Conservation (phyloP, 2,888 invertebrate genomes). For the Hydraecia micacea region DNA sequence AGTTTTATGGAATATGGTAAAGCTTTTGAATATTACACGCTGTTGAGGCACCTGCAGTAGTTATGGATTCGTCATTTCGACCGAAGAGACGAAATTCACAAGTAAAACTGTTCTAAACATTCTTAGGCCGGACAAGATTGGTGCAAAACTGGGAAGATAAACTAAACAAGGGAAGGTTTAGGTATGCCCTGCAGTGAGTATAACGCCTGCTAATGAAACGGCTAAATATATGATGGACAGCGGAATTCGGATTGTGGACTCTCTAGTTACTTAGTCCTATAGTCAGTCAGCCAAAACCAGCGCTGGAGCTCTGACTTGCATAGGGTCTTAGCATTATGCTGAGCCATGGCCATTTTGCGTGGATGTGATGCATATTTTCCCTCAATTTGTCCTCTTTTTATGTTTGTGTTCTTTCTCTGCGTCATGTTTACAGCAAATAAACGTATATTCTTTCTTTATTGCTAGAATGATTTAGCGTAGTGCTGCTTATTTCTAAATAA, state of each 20-base stretch:
- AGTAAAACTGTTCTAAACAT: neutral
- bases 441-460: no score
- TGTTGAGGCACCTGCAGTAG: neutral
- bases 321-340: no score
- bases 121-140: neutral
- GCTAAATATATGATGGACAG: neutral
- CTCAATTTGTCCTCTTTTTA: no score
- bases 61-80: neutral
- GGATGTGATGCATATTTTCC: no score
- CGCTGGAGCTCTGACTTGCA: no score
- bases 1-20: neutral
- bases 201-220: neutral
- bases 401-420: no score
- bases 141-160: neutral
- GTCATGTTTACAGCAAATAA: no score
- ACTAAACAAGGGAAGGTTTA: neutral
- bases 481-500: neutral
- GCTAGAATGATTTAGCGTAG: neutral
- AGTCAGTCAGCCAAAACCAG: no score
- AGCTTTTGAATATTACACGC: neutral
- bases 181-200: neutral
- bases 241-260: neutral
- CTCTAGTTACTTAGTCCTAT: neutral
- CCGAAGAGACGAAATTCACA: neutral
- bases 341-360: no score